Conservation (phyloP, 2,888 invertebrate genomes). For the Axea sp. region DNA sequence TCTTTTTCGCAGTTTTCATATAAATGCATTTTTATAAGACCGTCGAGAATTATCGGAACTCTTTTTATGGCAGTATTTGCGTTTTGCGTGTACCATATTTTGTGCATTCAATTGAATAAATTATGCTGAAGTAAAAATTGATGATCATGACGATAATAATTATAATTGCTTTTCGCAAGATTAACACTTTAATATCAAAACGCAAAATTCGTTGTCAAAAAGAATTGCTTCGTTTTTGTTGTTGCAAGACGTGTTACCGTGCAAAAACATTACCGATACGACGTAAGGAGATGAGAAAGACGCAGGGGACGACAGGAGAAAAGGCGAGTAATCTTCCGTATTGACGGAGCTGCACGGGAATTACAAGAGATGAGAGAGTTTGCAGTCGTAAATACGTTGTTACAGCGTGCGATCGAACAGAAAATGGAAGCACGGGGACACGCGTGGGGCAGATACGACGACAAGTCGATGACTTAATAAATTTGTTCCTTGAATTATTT, state of each 20-base stretch:
- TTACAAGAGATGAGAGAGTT: constrained; percentile 54
- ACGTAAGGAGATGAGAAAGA: constrained; percentile 52
- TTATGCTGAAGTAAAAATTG: neutral
- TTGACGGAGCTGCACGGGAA: constrained; percentile 49
- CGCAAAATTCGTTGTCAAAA: constrained; percentile 5
- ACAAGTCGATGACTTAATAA: constrained; percentile 44
- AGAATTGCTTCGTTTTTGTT: constrained; percentile 36
- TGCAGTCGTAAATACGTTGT: constrained; percentile 61
- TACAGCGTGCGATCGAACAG: constrained; percentile 52
- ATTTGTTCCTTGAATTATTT: constrained; percentile 42
- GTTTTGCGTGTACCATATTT: neutral
- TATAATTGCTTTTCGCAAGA: neutral
- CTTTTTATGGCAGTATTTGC: constrained; percentile 1
- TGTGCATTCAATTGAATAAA: neutral
- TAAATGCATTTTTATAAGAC: constrained; percentile 13
- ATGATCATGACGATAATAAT: neutral
- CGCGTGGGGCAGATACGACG: constrained; percentile 18
- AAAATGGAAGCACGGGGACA: constrained; percentile 47
- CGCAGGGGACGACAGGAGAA: constrained; percentile 39
- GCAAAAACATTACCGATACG: constrained; percentile 44
- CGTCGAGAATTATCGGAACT: neutral
- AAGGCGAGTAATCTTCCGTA: constrained; percentile 53
- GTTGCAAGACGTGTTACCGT: constrained; percentile 45
- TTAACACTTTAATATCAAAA: neutral
- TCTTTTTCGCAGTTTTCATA: neutral